Evolutionary conservation across 2,797 vertebrate species (phyloP).

Genomic region (Eulemur albifrons): DNA sequence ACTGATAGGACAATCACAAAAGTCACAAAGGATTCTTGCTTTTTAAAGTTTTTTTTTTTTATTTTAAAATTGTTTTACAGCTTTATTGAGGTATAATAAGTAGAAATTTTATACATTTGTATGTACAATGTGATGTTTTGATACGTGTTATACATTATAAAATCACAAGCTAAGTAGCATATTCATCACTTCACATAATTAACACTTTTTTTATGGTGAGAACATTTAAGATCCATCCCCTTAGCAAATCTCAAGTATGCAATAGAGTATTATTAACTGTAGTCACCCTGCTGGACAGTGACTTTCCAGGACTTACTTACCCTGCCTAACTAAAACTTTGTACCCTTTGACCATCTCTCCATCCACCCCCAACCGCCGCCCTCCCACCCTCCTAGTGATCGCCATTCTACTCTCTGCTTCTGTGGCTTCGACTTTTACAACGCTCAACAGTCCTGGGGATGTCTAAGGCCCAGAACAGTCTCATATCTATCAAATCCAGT

Average conservation of each 20-base stretch:
- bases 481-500: not conserved
- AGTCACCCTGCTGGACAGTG: not conserved
- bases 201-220: not conserved
- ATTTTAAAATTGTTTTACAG: not conserved
- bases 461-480: not conserved
- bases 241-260: not conserved
- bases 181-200: not conserved
- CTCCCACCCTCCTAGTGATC: not conserved
- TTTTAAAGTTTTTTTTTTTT: not conserved
- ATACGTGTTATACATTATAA: not conserved
- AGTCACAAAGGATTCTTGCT: not conserved
- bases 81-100: not conserved
- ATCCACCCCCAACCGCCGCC: not conserved
- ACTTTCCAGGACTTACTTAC: not conserved
- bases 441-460: not conserved
- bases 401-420: not conserved
- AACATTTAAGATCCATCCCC: not conserved
- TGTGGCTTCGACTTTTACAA: not conserved
- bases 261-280: not conserved
- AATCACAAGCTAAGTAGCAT: not conserved
- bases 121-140: not conserved
- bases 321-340: not conserved
- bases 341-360: not conserved
- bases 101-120: not conserved
- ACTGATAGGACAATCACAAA: not conserved